Evolutionary conservation across 1,140 invertebrate species (phyloP).

Genomic region (Stegodyphus mimosarum): DNA sequence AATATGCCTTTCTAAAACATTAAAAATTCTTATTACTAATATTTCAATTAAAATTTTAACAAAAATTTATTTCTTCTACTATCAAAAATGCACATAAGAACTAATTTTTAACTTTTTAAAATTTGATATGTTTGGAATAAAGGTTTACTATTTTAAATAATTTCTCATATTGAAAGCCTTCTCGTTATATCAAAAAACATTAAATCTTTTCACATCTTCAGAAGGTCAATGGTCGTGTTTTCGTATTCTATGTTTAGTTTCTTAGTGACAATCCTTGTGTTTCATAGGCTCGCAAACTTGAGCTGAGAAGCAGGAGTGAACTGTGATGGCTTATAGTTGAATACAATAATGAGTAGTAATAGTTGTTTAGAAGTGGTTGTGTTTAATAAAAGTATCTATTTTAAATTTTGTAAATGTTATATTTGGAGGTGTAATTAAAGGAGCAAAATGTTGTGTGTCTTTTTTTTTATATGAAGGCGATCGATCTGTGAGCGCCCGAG

Average conservation of each 20-base stretch:
- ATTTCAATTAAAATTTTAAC: no score
- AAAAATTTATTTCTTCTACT: neutral
- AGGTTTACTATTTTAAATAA: no score
- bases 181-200: no score
- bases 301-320: neutral
- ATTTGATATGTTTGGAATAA: no score
- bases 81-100: neutral
- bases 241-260: conserved; percentile 47
- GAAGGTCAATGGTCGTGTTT: conserved; percentile 42
- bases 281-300: neutral
- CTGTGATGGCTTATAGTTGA: neutral
- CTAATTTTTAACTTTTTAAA: neutral
- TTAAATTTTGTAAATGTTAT: no score
- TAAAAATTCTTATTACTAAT: no score
- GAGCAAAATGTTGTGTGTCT: no score
- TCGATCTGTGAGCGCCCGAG: conserved; percentile 21
- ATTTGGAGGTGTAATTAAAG: no score
- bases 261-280: conserved; percentile 50
- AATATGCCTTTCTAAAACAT: no score
- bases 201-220: neutral
- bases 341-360: neutral
- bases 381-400: neutral
- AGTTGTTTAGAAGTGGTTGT: neutral
- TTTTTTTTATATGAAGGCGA: neutral
- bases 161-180: no score